These are phyloP conservation scores for Osmerus eperlanus DNA, from an alignment of 2,113 vertebrate species.

Conservation along the genomic window DNA sequence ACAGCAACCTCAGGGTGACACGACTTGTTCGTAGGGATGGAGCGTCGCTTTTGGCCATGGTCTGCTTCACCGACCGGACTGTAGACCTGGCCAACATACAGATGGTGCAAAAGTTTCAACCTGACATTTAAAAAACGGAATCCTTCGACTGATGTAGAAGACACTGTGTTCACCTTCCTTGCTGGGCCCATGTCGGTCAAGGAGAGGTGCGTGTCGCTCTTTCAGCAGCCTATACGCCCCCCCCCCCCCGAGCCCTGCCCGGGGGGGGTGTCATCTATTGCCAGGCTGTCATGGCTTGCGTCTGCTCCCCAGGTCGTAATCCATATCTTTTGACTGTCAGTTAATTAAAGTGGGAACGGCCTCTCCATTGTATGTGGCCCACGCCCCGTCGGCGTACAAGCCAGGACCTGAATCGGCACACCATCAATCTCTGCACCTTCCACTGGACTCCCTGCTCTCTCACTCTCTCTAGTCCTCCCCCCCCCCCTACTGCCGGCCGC, in stretches of 20 bases:
- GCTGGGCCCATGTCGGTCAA: slow-evolving; percentile 4
- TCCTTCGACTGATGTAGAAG: no score
- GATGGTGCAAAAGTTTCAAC: no score
- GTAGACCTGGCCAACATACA: no score
- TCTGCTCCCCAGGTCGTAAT: slow-evolving; percentile 42
- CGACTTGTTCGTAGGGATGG: no score
- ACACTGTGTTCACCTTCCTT: background rate
- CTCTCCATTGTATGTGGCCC: slow-evolving; percentile 35
- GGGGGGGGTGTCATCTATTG: slow-evolving; percentile 12
- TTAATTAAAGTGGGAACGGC: slow-evolving; percentile 51
- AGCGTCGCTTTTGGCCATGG: no score
- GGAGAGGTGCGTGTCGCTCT: slow-evolving; percentile 37
- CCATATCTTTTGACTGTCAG: slow-evolving; percentile 51
- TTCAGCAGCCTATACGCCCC: slow-evolving; percentile 15
- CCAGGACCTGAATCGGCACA: slow-evolving; percentile 20
- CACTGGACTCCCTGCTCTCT: slow-evolving; percentile 22
- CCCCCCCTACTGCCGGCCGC: background rate
- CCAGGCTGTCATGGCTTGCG: slow-evolving; percentile 23
- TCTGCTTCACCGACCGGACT: no score
- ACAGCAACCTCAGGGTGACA: background rate
- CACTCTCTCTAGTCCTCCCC: background rate
- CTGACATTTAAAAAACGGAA: no score
- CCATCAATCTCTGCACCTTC: slow-evolving; percentile 36
- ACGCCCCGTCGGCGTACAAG: slow-evolving; percentile 25
- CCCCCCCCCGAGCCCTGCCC: background rate